A percentile compares a stretch with the other conserved stretches of the same genome.
These are phyloP conservation scores for Megalopta genalis DNA, from an alignment of 1,140 invertebrate species.

Conservation along the genomic window DNA sequence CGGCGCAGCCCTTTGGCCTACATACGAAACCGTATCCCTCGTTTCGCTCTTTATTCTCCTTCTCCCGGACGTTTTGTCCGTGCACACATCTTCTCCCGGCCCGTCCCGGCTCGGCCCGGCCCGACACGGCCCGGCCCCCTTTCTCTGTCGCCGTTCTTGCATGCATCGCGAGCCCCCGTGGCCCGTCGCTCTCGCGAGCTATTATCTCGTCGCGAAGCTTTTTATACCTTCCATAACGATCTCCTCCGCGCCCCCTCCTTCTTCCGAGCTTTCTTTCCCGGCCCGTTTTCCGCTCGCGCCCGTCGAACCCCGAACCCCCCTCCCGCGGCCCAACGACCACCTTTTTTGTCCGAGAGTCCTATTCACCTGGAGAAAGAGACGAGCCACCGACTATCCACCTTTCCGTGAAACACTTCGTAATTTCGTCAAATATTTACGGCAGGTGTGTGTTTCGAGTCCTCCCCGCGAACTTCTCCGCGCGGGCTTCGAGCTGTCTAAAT, in stretches of 20 bases:
- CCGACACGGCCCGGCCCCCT: background rate
- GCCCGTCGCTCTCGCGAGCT: conserved; percentile 27
- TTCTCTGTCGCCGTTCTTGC: conserved; percentile 31
- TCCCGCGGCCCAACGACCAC: background rate
- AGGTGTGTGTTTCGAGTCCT: background rate
- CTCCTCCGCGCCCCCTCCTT: conserved; percentile 21
- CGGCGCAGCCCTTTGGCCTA: conserved; percentile 67
- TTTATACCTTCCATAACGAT: conserved; percentile 49
- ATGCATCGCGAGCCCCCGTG: conserved; percentile 29
- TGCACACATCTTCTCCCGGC: conserved; percentile 25
- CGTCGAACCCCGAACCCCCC: background rate
- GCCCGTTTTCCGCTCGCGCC: conserved; percentile 29
- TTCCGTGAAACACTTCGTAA: background rate
- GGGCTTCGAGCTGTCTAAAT: too few species aligned
- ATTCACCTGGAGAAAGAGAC: conserved; percentile 18
- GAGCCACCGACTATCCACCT: background rate
- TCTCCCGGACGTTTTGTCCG: conserved; percentile 40
- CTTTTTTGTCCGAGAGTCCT: conserved; percentile 13
- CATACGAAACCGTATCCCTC: conserved; percentile 59
- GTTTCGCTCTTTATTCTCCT: conserved; percentile 30
- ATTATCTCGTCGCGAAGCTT: conserved; percentile 52
- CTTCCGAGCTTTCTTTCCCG: conserved; percentile 37
- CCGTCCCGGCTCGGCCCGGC: background rate
- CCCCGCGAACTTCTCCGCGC: too few species aligned
- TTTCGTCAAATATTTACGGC: conserved; percentile 24